These are phyloP conservation scores for Ferrisia virgata DNA, from an alignment of 2,888 invertebrate genomes.

Conservation along the genomic window DNA sequence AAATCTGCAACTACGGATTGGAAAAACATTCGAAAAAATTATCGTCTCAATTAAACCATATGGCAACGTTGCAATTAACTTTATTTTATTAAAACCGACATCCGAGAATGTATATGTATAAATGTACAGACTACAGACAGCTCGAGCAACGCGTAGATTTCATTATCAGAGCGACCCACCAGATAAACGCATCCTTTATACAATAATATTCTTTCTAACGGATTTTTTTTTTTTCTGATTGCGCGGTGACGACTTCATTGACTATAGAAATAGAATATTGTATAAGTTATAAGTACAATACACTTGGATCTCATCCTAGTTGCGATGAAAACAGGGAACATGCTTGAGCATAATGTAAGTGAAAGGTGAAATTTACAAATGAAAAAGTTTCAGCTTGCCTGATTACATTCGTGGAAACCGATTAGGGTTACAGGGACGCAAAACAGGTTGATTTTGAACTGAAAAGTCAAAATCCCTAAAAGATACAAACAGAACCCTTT, in stretches of 20 bases:
- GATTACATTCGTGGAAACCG: no score
- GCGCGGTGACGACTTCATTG: neutral
- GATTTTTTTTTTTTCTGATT: neutral
- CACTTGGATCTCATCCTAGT: no score
- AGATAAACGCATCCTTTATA: constrained; percentile 8
- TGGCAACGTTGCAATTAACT: constrained; percentile 40
- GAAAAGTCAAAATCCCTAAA: no score
- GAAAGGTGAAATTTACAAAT: no score
- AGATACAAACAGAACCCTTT: no score
- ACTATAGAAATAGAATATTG: neutral
- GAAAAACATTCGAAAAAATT: constrained; percentile 8
- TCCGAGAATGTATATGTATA: constrained; percentile 15
- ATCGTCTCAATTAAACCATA: neutral
- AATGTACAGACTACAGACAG: no score
- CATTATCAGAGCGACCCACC: neutral
- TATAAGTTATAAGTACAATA: neutral
- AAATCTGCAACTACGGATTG: neutral
- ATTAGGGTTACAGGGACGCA: no score
- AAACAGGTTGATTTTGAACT: no score
- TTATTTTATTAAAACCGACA: constrained; percentile 31
- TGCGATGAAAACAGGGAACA: no score
- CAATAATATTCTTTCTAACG: neutral
- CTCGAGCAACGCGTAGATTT: constrained; percentile 1
- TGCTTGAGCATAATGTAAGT: no score
- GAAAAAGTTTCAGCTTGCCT: no score